phyloP scores from a whole-genome alignment of 2,797 vertebrate genomes.

The Iguana delicatissima region DNA sequence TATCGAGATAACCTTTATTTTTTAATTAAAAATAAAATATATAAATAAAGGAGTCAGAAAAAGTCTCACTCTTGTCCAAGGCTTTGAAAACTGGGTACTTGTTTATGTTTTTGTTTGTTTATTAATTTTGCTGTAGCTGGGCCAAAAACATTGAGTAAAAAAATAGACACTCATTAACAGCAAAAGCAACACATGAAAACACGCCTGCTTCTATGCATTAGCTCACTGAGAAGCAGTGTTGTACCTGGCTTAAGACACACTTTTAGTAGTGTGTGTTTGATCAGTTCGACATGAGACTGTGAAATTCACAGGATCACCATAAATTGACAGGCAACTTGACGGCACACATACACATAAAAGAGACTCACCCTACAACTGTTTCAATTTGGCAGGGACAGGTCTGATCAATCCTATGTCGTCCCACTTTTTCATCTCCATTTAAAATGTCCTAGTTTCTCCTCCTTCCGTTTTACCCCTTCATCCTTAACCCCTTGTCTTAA shows the following conservation, averaged over 20 bases:
- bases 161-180: background rate
- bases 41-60: conserved; percentile 61
- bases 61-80: conserved; percentile 49
- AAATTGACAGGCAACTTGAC: too few species aligned
- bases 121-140: background rate
- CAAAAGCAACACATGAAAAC: background rate
- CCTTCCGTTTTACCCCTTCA: too few species aligned
- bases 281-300: too few species aligned
- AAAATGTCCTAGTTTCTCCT: too few species aligned
- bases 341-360: too few species aligned
- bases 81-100: background rate
- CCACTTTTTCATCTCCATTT: too few species aligned
- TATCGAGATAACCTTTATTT: conserved; percentile 84
- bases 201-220: background rate
- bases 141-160: background rate
- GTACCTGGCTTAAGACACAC: background rate
- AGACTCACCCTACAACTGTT: too few species aligned
- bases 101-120: background rate
- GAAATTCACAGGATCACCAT: too few species aligned
- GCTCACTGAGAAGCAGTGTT: background rate
- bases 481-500: too few species aligned
- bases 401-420: too few species aligned
- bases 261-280: too few species aligned
- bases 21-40: conserved; percentile 84
- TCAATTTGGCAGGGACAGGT: too few species aligned